Evolutionary conservation across 1,140 invertebrate genomes (phyloP).

Genomic region (Lepidurus arcticus): DNA sequence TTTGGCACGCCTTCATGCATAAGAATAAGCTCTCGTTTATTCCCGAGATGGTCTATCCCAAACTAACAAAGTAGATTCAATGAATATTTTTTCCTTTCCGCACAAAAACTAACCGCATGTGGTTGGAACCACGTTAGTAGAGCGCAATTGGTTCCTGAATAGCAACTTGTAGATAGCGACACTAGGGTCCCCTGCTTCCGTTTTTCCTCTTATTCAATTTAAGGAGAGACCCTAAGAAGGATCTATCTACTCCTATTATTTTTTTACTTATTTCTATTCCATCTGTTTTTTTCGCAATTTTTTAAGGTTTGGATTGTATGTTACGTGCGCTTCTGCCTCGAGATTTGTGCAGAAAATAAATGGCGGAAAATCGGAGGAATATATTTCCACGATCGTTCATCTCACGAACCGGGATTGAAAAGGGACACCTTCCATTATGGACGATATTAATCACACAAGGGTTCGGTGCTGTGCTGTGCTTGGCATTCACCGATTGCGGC

Average conservation of each 20-base stretch:
- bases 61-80: background rate
- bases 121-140: background rate
- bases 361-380: background rate
- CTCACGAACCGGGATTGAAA: conserved; percentile 9
- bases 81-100: background rate
- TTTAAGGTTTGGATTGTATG: background rate
- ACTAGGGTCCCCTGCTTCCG: background rate
- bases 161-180: conserved; percentile 4
- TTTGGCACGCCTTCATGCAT: background rate
- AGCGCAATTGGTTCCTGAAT: conserved; percentile 14
- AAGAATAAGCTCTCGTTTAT: background rate
- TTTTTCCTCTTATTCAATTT: background rate
- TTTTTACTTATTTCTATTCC: background rate
- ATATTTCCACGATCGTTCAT: background rate
- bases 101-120: background rate
- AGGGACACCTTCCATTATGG: conserved; percentile 9
- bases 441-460: conserved; percentile 1
- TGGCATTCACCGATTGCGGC: conserved; percentile 9
- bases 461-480: background rate
- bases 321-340: background rate
- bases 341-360: background rate
- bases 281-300: background rate
- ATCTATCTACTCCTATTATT: background rate
- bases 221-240: background rate
- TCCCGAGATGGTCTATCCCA: background rate